Evolutionary conservation across 2,888 invertebrate species (phyloP).

Genomic region (Leptopilina myrica): DNA sequence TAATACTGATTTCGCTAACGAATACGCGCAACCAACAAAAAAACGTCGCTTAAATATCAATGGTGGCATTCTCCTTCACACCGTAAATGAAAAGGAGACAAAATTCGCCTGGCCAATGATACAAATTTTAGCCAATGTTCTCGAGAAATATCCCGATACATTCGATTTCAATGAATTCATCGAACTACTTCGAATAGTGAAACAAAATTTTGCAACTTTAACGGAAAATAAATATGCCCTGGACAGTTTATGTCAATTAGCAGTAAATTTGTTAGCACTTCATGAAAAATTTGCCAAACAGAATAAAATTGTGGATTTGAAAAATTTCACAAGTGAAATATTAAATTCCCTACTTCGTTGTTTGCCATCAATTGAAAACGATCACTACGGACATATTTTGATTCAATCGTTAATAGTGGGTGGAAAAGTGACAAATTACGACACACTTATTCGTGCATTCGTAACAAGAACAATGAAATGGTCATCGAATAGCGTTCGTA

Average conservation of each 20-base stretch:
- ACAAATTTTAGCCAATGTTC: constrained; percentile 71
- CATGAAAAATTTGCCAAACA: constrained; percentile 56
- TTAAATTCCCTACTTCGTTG: constrained; percentile 71
- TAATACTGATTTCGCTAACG: neutral
- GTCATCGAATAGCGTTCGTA: constrained; percentile 72
- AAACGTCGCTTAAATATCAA: constrained; percentile 64
- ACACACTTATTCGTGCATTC: constrained; percentile 74
- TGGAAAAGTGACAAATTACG: constrained; percentile 68
- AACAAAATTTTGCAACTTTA: constrained; percentile 65
- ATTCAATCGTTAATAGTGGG: constrained; percentile 74
- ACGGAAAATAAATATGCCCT: constrained; percentile 70
- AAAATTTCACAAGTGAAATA: neutral
- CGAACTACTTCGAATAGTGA: constrained; percentile 73
- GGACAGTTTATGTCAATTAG: constrained; percentile 72
- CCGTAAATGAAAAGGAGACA: constrained; percentile 68
- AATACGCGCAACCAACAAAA: constrained; percentile 62
- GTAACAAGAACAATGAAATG: constrained; percentile 73
- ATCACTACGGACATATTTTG: constrained; percentile 73
- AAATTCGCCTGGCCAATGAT: constrained; percentile 76
- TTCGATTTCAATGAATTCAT: constrained; percentile 72
- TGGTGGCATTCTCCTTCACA: constrained; percentile 61
- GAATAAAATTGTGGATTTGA: constrained; percentile 69
- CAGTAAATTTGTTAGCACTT: constrained; percentile 67
- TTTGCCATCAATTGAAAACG: constrained; percentile 56
- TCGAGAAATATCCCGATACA: constrained; percentile 75